Base-by-base conservation (phyloP, 2,797 vertebrate species). In the Setipinna tenuifilis region DNA sequence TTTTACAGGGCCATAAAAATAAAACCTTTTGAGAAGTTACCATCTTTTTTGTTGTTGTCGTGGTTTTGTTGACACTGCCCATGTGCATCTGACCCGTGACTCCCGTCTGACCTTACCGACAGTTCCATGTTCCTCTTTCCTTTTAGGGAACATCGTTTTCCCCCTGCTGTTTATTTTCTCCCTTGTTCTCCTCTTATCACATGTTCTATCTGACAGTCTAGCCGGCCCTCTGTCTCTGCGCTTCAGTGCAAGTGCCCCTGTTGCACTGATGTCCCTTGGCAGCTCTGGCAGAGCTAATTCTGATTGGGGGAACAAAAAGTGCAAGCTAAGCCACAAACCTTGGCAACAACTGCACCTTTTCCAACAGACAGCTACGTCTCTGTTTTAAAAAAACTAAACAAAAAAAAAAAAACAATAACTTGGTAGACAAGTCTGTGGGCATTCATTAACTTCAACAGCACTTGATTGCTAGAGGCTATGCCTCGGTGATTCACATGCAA, bases 111-210 rank as follows among this genome's bases (percentile, higher is more conserved):
- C 21, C 16, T 31, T 7, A 81, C 28, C 23, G 62, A 78, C 19
- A 54, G n/a, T 85, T 85, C 44, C 83, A 46, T 44, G 86, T 86
- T 92, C 91, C 90, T 89, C 90, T 81, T 85, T 65, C 84, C 84
- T 80, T n/a, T 16, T 19, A 35, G 54, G 21, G 23, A 2, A 35
- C 31, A 78, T 44, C 7, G 4, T 41, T 78, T 78, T 17, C 35
- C 23, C 25, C 50, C 19, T 35, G 68, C 12, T 21, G 28, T 58
- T 58, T 68, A 23, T 85, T 57, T 23, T 41, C 19, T 3, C 19
- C n/a, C 19, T 62, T 23, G 44, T 10, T 61, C 48, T 16, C 2
- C 50, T 46, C 50, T 65, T 46, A 31, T 78, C 71, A 85, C 62
- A 83, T 81, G 12, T 54, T 81, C 21, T 86, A 54, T 78, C n/a